phyloP scores from a whole-genome alignment of 2,113 vertebrate species.

The Chaenocephalus aceratus region DNA sequence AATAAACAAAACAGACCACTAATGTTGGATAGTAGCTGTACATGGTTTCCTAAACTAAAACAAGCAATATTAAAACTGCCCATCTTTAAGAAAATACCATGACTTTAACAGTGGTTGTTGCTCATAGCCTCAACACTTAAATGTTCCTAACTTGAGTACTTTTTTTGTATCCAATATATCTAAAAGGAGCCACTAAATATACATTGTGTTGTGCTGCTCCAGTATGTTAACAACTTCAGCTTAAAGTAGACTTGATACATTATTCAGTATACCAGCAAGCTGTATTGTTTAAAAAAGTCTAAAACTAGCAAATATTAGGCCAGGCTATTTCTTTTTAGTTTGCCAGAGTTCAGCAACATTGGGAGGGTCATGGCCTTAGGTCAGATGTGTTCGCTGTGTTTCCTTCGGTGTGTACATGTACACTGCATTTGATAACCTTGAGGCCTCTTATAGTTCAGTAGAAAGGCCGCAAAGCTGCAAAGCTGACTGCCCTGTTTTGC shows the following conservation, averaged over 20 bases:
- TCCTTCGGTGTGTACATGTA: not conserved
- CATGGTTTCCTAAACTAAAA: not conserved
- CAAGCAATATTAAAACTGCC: not conserved
- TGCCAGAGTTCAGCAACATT: conserved; percentile 42
- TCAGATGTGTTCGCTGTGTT: conserved; percentile 3
- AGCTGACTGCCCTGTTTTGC: conserved; percentile 18
- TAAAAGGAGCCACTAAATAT: not conserved
- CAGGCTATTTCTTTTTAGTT: not conserved
- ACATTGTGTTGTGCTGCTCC: not conserved
- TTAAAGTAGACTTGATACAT: too few species aligned
- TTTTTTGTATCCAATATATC: not conserved
- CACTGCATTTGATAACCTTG: conserved; percentile 29
- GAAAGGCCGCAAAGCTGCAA: conserved; percentile 4
- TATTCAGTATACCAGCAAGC: not conserved
- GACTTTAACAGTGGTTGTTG: not conserved
- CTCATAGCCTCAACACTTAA: not conserved
- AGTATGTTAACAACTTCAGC: too few species aligned
- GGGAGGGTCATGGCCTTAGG: conserved; percentile 24
- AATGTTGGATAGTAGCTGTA: not conserved
- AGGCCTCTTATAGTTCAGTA: conserved; percentile 31
- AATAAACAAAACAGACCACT: not conserved
- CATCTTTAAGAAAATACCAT: not conserved
- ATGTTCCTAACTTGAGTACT: not conserved
- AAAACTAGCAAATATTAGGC: not conserved
- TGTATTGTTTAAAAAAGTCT: not conserved